These are phyloP conservation scores for Steinernema khuongi DNA, from an alignment of 1,140 invertebrate species.

Conservation along the genomic window DNA sequence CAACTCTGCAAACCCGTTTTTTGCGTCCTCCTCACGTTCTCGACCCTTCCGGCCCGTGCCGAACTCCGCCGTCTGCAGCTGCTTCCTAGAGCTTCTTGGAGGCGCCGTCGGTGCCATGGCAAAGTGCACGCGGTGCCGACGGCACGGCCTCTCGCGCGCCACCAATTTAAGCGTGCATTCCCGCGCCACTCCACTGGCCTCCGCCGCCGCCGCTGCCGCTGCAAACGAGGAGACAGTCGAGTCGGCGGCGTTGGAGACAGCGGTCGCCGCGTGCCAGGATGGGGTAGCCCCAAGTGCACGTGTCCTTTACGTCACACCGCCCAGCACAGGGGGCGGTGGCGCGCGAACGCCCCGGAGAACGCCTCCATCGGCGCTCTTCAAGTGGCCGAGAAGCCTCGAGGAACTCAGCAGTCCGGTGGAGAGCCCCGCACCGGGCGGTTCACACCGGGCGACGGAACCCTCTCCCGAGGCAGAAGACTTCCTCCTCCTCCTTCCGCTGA, in stretches of 20 bases:
- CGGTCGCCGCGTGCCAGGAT: slow-evolving; percentile 3
- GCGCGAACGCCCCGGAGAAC: background rate
- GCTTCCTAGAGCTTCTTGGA: no score
- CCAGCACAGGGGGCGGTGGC: background rate
- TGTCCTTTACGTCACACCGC: background rate
- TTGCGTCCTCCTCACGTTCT: no score
- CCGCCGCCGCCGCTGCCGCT: background rate
- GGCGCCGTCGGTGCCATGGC: slow-evolving; percentile 7
- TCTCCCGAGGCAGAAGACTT: no score
- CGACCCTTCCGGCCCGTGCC: no score
- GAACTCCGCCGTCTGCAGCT: no score
- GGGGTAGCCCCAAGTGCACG: slow-evolving; percentile 9
- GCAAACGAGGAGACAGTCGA: background rate
- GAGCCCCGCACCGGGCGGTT: background rate
- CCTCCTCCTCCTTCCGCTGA: background rate
- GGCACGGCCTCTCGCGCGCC: background rate
- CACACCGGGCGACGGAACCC: no score
- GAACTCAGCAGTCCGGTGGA: background rate
- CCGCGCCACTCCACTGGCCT: background rate
- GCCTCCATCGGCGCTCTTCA: background rate
- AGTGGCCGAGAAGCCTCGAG: background rate
- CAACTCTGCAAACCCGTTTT: no score
- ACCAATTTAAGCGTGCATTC: background rate
- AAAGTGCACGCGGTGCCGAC: background rate
- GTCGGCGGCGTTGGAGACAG: background rate